Base-by-base conservation (phyloP, 2,113 vertebrate species). In the Porphyrio hochstetteri region DNA sequence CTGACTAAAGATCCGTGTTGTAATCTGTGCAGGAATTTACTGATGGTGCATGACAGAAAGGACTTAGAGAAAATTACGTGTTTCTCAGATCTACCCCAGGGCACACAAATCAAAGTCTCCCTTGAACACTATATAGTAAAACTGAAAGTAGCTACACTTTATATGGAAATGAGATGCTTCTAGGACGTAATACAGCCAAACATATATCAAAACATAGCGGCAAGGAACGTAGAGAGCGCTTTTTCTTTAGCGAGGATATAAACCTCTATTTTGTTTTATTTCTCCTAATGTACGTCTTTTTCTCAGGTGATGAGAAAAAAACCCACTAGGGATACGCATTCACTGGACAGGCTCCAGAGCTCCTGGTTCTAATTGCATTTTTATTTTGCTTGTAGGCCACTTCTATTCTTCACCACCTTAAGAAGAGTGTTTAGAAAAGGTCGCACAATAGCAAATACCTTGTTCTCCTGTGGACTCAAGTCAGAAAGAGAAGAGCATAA, bases 81-180 rank as follows among this genome's bases (percentile, higher is more conserved):
- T 97, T 96, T 90, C 97, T 97, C 94, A 96, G 96, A 96, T 97
- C 92, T 96, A 96, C 96, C 97, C 96, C 82, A 79, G 92, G 97
- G 97, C 98, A 97, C 93, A 98, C 97, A 98, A 98, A 98, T 98
- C 98, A 98, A 98, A 98, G 92, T 93, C 94, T 97, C 72, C 76
- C 79, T 83, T 97, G 94, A 95, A 97, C 57, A 92, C 86, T 77
- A 83, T 71, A 79, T 28, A 96, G 96, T 92, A 96, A 97, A 98
- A 97, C 83, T 94, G 97, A 94, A 98, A 96, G 97, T 92, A 97
- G 91, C 89, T 95, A 94, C 90, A 97, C 96, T 98, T 98, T 98
- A 97, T 97, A 98, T 98, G 98, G 97, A 98, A 98, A 98, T 98
- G 91, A 97, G 97, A 91, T 97, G 85, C 95, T 98, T 86, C 86